Base-by-base conservation (phyloP, 2,888 invertebrate genomes). In the Drosophila barbarae region DNA sequence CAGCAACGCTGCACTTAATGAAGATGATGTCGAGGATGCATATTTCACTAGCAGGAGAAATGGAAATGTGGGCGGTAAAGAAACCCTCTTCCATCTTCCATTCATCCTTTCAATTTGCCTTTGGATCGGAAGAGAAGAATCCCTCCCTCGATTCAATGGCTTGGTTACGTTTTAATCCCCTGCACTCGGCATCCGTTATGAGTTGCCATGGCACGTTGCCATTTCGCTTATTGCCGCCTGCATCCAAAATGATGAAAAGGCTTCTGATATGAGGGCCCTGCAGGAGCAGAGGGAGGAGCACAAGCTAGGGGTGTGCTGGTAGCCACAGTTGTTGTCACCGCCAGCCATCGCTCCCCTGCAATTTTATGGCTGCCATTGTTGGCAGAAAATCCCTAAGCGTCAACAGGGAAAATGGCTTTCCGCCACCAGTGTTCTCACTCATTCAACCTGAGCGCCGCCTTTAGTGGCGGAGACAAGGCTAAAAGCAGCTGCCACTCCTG, bases 331-430 rank as follows among this genome's bases (percentile, higher is more conserved):
- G 60, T 18, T 47, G 61, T 54, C 59, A 41, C 28, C 41, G 32
- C 35, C 50, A 69, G 26, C 32, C 50, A 36, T 23, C 55, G 18
- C 55, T 52, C 50, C 68, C 46, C 65, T 74, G 69, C 71, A 81
- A 71, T 74, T 72, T 74, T 53, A 68, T 41, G 71, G 60, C 50
- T 65, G 65, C 67, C 57, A 70, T 77, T 77, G 83, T 72, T 69
- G 44, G 47, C 28, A 18, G 47, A 57, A 69, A 73, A 76, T 78
- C 84, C 81, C 81, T 60, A 30, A 69, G 66, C 73, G 57, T 50
- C 61, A 73, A 61, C 68, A 54, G 56, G 72, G 60, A 77, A 73
- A 83, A 72, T 69, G 60, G 71, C 60, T 77, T 79, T 79, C 71
- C 68, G 68, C 34, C 73, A 70, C 61, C 44, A 68, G 38, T 44